phyloP scores from a whole-genome alignment of 2,888 invertebrate genomes.

The Nemapogon koenigi region DNA sequence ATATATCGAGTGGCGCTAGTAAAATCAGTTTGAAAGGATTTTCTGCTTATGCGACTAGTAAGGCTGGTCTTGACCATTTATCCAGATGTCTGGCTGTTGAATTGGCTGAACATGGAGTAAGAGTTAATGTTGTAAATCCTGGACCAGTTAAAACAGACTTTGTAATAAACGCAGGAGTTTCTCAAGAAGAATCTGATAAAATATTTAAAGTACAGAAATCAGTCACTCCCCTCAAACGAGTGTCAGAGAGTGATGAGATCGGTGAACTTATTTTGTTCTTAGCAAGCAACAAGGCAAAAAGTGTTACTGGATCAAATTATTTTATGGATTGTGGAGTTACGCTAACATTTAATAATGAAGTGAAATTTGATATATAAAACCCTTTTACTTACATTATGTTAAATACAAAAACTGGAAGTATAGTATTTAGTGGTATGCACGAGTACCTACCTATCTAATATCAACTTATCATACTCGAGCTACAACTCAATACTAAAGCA shows the following conservation, averaged over 20 bases:
- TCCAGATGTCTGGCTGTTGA: conserved; percentile 15
- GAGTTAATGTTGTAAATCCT: conserved; percentile 15
- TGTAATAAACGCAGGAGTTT: conserved; percentile 11
- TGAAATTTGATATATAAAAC: no score
- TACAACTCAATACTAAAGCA: no score
- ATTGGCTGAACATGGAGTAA: conserved; percentile 13
- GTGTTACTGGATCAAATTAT: conserved; percentile 13
- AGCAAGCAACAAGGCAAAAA: conserved; percentile 12
- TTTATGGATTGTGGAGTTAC: no score
- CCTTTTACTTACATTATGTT: no score
- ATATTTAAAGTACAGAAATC: no score
- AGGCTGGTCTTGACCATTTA: conserved; percentile 16
- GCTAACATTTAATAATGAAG: no score
- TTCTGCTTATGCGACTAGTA: conserved; percentile 11
- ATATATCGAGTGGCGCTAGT: conserved; percentile 18
- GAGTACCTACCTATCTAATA: no score
- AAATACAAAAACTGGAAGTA: no score
- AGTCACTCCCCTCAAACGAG: neutral
- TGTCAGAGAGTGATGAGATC: conserved; percentile 5
- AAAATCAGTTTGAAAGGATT: neutral
- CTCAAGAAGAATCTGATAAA: neutral
- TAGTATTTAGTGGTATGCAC: no score
- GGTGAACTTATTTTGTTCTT: conserved; percentile 8
- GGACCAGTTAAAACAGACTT: conserved; percentile 15
- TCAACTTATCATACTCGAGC: no score